Evolutionary conservation across 2,113 vertebrate genomes (phyloP).

Genomic region (Halcyon senegalensis): DNA sequence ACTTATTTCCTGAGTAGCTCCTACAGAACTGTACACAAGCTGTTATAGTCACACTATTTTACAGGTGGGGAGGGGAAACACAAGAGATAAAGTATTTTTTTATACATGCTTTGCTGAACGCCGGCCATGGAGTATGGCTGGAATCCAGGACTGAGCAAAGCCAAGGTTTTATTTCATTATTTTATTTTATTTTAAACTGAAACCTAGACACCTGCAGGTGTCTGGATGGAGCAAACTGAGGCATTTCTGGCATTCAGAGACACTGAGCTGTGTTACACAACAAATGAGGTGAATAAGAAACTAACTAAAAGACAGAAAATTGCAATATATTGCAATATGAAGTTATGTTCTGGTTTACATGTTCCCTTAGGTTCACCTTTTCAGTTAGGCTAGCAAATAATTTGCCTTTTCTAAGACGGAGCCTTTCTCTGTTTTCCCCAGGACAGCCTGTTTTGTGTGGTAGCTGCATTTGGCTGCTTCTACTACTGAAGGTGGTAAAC

Average conservation of each 20-base stretch:
- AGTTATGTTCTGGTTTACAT: not conserved
- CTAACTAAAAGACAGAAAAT: not conserved
- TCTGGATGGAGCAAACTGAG: not conserved
- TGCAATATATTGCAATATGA: not conserved
- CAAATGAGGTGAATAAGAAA: not conserved
- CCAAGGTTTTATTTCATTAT: not conserved
- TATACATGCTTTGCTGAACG: not conserved
- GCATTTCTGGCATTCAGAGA: not conserved
- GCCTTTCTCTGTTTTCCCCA: constrained; percentile 46
- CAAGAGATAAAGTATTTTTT: not conserved
- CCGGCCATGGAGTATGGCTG: not conserved
- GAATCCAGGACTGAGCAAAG: not conserved
- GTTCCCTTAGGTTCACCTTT: not conserved
- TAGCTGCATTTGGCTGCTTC: constrained; percentile 91
- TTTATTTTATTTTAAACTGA: not conserved
- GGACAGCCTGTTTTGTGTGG: constrained; percentile 94
- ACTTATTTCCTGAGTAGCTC: not conserved
- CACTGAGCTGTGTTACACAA: not conserved
- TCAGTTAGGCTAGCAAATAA: not conserved
- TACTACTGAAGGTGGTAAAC: constrained; percentile 81
- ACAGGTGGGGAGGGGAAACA: not conserved
- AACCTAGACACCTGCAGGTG: not conserved
- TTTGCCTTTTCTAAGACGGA: not conserved
- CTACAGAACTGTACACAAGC: not conserved
- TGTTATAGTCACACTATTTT: not conserved